Conservation (phyloP, 2,113 vertebrate species). For the Lagopus muta region DNA sequence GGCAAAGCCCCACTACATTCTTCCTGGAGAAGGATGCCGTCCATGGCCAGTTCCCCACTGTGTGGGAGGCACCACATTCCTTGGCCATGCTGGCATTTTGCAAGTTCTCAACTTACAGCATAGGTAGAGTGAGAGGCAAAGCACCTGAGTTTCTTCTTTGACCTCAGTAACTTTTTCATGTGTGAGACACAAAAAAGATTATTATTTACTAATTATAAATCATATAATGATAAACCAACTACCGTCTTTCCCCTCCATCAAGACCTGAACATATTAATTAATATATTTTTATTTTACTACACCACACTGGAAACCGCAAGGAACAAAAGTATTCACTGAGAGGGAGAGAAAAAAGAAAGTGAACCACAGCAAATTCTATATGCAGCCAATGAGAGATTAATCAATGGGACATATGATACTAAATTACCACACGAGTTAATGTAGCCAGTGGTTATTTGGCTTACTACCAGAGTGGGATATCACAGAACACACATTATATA, state of each 20-base stretch:
- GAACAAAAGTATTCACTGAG: not conserved
- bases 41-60: not conserved
- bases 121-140: not conserved
- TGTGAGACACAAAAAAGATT: not conserved
- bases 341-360: not conserved
- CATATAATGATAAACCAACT: not conserved
- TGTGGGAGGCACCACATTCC: rapidly evolving
- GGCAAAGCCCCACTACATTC: not conserved
- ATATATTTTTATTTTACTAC: not conserved
- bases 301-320: not conserved
- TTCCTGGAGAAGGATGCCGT: not conserved
- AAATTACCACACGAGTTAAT: not conserved
- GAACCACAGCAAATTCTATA: not conserved
- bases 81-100: not conserved
- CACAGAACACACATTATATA: not conserved
- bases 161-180: not conserved
- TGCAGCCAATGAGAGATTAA: slow-evolving; percentile 19
- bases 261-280: not conserved
- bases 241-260: not conserved
- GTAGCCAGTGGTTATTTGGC: not conserved
- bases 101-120: not conserved
- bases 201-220: not conserved
- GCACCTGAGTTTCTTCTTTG: not conserved
- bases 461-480: not conserved
- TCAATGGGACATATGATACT: slow-evolving; percentile 18